phyloP scores from a whole-genome alignment of 92 coral and sea anemone genomes.

The Virgularia gustaviana region DNA sequence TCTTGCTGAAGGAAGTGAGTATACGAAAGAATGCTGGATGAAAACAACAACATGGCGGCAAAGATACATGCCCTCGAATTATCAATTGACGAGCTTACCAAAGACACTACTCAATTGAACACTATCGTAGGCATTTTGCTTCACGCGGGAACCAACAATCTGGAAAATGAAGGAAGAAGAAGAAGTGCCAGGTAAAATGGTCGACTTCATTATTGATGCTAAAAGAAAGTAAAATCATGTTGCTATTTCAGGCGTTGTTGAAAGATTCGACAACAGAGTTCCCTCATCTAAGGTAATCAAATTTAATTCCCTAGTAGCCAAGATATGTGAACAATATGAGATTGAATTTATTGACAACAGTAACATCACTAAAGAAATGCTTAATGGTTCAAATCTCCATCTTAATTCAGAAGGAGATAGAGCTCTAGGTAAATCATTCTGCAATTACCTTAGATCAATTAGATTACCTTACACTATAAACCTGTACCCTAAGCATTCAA shows the following conservation, averaged over 20 bases:
- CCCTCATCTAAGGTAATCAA: not conserved
- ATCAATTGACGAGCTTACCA: too few relatives aligned
- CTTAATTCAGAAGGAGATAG: not conserved
- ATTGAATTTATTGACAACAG: not conserved
- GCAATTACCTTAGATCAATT: not conserved
- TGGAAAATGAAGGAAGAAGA: not conserved
- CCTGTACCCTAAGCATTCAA: too few relatives aligned
- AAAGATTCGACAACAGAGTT: not conserved
- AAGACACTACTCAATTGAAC: too few relatives aligned
- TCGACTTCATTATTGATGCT: not conserved
- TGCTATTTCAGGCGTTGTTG: not conserved
- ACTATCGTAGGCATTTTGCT: too few relatives aligned
- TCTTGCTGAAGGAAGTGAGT: too few relatives aligned
- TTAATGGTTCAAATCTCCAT: constrained; percentile 5
- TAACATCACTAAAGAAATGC: not conserved
- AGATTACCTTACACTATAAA: not conserved
- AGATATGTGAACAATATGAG: not conserved
- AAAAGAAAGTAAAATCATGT: not conserved
- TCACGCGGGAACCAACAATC: constrained; percentile 5
- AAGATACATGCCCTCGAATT: too few relatives aligned
- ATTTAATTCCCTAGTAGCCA: not conserved
- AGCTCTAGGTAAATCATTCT: not conserved
- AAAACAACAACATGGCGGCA: too few relatives aligned
- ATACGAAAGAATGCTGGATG: too few relatives aligned
- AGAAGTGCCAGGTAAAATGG: not conserved